Conservation (phyloP, 92 coral and sea anemone species). For the Actinostola sp. region DNA sequence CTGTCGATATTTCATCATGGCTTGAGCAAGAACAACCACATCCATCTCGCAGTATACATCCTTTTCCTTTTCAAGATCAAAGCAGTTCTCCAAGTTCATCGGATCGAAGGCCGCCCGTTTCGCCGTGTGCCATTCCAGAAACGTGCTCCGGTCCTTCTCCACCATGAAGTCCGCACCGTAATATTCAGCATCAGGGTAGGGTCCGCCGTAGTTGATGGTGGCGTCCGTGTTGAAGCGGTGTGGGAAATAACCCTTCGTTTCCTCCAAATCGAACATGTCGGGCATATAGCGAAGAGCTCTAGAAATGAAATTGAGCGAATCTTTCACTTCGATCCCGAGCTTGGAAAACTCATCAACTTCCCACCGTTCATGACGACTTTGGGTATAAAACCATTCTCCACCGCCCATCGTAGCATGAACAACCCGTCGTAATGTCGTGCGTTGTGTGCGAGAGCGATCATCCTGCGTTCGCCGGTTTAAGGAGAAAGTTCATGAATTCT, state of each 20-base stretch:
- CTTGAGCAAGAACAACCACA: constrained; percentile 14
- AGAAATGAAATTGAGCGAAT: neutral
- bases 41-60: constrained; percentile 13
- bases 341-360: neutral
- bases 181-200: neutral
- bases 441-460: neutral
- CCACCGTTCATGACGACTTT: constrained; percentile 12
- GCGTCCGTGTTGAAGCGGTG: neutral
- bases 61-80: constrained; percentile 16
- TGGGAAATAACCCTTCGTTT: neutral
- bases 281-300: neutral
- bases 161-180: neutral
- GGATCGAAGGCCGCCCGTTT: too few species aligned
- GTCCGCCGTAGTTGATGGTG: neutral
- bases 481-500: neutral
- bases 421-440: neutral
- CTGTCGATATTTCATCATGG: constrained; percentile 5
- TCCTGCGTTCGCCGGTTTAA: neutral
- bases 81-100: neutral
- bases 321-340: neutral
- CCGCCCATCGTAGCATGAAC: neutral
- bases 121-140: neutral
- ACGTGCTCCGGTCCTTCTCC: neutral
- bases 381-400: constrained; percentile 10
- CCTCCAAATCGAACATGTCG: neutral